Evolutionary conservation across 1,140 invertebrate genomes (phyloP).

Genomic region (Oppia nitens): DNA sequence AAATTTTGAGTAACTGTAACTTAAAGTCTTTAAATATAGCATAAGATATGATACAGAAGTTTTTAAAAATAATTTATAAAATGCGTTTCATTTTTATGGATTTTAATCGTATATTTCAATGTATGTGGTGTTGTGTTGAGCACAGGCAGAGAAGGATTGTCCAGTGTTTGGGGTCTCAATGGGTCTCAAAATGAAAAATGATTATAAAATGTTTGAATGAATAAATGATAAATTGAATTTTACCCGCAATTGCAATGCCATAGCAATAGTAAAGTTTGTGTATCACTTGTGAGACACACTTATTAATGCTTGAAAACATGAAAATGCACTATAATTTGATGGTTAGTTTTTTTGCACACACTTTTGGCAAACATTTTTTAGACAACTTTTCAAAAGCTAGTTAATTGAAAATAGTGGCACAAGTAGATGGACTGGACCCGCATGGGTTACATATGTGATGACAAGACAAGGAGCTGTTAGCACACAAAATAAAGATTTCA

Average conservation of each 20-base stretch:
- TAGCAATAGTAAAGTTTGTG: background rate
- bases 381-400: background rate
- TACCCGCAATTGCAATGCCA: too few species aligned
- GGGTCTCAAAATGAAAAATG: background rate
- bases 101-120: too few species aligned
- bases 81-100: too few species aligned
- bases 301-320: background rate
- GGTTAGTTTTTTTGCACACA: background rate
- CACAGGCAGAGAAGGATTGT: background rate
- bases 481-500: background rate
- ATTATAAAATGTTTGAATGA: background rate
- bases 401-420: background rate
- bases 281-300: background rate
- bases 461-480: background rate
- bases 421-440: background rate
- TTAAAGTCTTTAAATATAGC: too few species aligned
- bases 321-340: background rate
- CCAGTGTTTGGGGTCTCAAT: background rate
- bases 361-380: background rate
- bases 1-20: too few species aligned
- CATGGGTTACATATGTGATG: background rate
- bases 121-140: too few species aligned
- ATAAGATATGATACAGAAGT: too few species aligned
- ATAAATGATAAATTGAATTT: background rate
- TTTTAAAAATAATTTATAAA: too few species aligned